Base-by-base conservation (phyloP, 2,888 invertebrate species). In the Chironomus tentans region DNA sequence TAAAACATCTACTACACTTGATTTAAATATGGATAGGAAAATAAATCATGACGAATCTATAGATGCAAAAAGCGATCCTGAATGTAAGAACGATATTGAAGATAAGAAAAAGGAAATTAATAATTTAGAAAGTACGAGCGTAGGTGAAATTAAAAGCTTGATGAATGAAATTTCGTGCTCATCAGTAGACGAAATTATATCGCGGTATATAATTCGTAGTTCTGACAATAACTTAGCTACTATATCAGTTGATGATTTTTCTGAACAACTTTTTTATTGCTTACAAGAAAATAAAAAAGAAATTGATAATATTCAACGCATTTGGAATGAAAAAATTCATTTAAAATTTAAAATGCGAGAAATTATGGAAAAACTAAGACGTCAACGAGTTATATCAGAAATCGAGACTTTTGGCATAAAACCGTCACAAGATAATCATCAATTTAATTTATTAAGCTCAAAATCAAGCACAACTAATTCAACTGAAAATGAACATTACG, bases 291-390 rank as follows among this genome's bases (percentile, higher is more conserved):
- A 72, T 46, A 72, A 72, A 15, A 28, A 7, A 5, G 72, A 72
- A 22, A 72, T 72, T 38, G 22, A 72, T 12, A 61, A 72, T 12
- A 62, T 62, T 28, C 56, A 72, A 18, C 72, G 62, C 6, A 21
- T 72, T 12, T 72, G 72, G 72, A 72, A 72, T 61, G 72, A 72
- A 72, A 72, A 72, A 21, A 12, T 72, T 61, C 72, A 72, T 13
- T 38, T 72, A 3, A 72, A 72, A 13, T 72, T 50, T 12, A 72
- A 72, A 21, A 72, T 72, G n/a, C 61, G 72, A 12, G 72, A 72
- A 13, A 13, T 72, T 13, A 62, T 72, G 72, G 72, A 72, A 7
- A 28, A 18, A 22, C 61, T 72, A 38, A 24, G 72, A 61, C 28
- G 72, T 18, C 72, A 72, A 18, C 24, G 38, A 18, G 72, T 62